These are phyloP conservation scores for Pheosia gnoma DNA, from an alignment of 2,888 invertebrate species.

Conservation along the genomic window DNA sequence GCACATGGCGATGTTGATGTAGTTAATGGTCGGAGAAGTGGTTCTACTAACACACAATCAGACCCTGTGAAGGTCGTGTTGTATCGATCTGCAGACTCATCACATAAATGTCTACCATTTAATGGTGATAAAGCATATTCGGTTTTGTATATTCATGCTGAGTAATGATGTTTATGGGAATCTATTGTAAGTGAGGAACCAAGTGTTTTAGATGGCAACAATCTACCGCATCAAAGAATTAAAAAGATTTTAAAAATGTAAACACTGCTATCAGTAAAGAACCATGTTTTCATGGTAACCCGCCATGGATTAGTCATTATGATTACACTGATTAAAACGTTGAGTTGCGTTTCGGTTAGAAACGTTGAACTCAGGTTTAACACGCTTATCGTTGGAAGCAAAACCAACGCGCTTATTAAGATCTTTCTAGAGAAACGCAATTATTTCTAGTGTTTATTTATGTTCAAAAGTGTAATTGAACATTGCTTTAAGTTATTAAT, in stretches of 20 bases:
- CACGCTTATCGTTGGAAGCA: not conserved
- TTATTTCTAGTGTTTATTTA: not conserved
- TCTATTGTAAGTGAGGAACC: too few relatives aligned
- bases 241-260: too few relatives aligned
- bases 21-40: not conserved
- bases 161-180: not conserved
- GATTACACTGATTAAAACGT: constrained; percentile 12
- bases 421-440: not conserved
- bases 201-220: too few relatives aligned
- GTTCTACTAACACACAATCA: not conserved
- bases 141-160: not conserved
- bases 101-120: not conserved
- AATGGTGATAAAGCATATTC: not conserved
- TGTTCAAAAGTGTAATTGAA: too few relatives aligned
- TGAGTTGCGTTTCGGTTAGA: constrained; percentile 14
- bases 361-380: constrained; percentile 20
- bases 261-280: not conserved
- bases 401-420: not conserved
- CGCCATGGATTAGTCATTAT: not conserved
- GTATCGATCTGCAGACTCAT: not conserved
- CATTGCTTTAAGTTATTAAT: too few relatives aligned
- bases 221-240: too few relatives aligned
- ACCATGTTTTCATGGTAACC: not conserved
- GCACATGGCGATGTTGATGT: not conserved
- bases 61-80: not conserved